Conservation (phyloP, 2,888 invertebrate genomes). For the Ecliptopera silaceata region DNA sequence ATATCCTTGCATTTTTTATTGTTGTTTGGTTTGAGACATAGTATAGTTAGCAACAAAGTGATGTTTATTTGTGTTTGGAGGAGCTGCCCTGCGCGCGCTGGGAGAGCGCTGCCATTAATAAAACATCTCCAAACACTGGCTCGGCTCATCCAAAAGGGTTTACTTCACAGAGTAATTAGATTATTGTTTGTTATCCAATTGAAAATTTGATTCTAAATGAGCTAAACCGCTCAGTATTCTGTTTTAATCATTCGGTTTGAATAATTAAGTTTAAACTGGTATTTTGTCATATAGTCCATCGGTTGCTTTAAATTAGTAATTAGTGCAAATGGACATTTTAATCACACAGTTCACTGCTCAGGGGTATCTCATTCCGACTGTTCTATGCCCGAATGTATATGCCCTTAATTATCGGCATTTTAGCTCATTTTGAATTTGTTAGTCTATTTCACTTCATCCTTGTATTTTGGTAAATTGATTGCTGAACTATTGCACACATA, state of each 20-base stretch:
- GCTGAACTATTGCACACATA: too few species aligned
- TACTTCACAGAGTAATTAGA: slow-evolving; percentile 12
- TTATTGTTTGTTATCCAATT: slow-evolving; percentile 19
- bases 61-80: too few species aligned
- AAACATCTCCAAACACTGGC: slow-evolving; percentile 4
- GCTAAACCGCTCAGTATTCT: slow-evolving; percentile 4
- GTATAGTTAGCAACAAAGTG: too few species aligned
- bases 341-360: slow-evolving; percentile 4
- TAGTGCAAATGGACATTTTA: slow-evolving; percentile 15
- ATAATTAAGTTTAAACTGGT: slow-evolving; percentile 8
- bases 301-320: slow-evolving; percentile 18
- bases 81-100: not conserved
- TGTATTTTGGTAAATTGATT: too few species aligned
- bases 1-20: too few species aligned
- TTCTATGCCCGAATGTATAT: not conserved
- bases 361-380: not conserved
- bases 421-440: not conserved
- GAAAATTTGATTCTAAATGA: slow-evolving; percentile 11
- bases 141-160: slow-evolving; percentile 3
- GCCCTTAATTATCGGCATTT: not conserved
- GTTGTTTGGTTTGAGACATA: too few species aligned
- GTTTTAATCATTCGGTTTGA: slow-evolving; percentile 6
- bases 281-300: not conserved
- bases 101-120: slow-evolving; percentile 7
- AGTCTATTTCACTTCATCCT: not conserved